phyloP scores from a whole-genome alignment of 2,888 invertebrate genomes.

The Bombylius discolor region DNA sequence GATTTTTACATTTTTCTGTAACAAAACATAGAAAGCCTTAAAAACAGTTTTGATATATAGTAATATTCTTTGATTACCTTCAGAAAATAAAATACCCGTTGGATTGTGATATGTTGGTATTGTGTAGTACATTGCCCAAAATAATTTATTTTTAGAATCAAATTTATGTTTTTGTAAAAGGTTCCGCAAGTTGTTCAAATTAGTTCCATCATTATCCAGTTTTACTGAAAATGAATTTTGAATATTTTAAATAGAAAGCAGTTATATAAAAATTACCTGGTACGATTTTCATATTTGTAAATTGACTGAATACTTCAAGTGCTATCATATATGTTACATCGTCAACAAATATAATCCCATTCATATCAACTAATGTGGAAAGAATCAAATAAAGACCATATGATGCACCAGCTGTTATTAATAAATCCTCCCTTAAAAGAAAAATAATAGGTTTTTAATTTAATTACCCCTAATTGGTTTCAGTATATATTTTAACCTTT shows the following conservation, averaged over 20 bases:
- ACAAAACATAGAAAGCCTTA: no score
- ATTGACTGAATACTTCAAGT: constrained; percentile 41
- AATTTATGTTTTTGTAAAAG: constrained; percentile 30
- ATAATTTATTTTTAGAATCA: constrained; percentile 34
- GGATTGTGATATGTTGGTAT: constrained; percentile 49
- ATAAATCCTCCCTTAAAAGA: constrained; percentile 38
- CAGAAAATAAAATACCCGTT: constrained; percentile 40
- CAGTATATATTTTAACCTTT: background rate
- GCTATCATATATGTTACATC: constrained; percentile 53
- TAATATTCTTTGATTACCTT: constrained; percentile 25
- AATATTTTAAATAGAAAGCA: background rate
- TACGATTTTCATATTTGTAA: constrained; percentile 40
- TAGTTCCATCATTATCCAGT: constrained; percentile 41
- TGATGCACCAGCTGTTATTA: constrained; percentile 47
- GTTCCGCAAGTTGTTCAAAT: constrained; percentile 37
- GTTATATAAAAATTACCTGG: constrained; percentile 27
- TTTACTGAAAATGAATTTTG: constrained; percentile 33
- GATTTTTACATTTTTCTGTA: constrained; percentile 32
- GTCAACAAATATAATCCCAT: constrained; percentile 47
- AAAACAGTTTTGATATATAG: no score
- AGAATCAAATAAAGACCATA: constrained; percentile 44
- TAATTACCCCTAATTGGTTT: background rate
- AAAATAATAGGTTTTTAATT: background rate
- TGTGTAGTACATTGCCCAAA: constrained; percentile 44
- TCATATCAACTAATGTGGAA: constrained; percentile 41